These are phyloP conservation scores for Perca schrenkii DNA, from an alignment of 2,113 vertebrate species.

Conservation along the genomic window DNA sequence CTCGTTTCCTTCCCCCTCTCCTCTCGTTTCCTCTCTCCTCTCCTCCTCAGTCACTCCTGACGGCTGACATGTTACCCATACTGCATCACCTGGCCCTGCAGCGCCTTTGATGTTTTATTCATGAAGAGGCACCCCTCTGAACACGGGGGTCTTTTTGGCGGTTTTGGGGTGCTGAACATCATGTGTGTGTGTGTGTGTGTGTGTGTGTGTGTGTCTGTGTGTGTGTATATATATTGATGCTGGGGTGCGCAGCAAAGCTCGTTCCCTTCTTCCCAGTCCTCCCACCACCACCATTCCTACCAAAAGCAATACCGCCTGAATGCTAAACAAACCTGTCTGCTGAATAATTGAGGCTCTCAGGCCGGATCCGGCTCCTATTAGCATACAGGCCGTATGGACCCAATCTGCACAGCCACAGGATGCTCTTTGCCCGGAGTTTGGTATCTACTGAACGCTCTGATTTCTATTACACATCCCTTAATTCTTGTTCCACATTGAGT, in stretches of 20 bases:
- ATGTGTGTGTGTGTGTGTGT: background rate
- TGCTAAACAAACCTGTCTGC: conserved; percentile 85
- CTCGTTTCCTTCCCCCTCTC: background rate
- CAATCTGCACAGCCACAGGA: conserved; percentile 77
- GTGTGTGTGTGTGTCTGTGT: conserved; percentile 12
- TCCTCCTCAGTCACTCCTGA: conserved; percentile 68
- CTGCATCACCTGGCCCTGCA: conserved; percentile 80
- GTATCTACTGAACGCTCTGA: conserved; percentile 4
- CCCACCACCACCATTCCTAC: conserved; percentile 59
- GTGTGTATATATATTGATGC: background rate
- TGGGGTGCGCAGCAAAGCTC: conserved; percentile 35
- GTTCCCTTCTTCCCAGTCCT: conserved; percentile 63
- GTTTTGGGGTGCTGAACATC: conserved; percentile 38
- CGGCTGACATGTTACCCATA: conserved; percentile 74
- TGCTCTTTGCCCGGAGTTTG: conserved; percentile 46
- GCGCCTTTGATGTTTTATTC: conserved; percentile 83
- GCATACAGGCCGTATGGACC: conserved; percentile 83
- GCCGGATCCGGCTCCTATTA: conserved; percentile 77
- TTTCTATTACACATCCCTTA: conserved; percentile 39
- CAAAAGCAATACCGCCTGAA: conserved; percentile 81
- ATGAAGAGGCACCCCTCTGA: conserved; percentile 74
- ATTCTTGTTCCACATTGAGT: conserved; percentile 13
- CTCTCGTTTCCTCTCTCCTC: conserved; percentile 14
- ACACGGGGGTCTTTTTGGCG: conserved; percentile 71
- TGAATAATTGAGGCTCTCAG: conserved; percentile 84